phyloP scores from a whole-genome alignment of 1,140 invertebrate species.

The Scaptomyza montana region DNA sequence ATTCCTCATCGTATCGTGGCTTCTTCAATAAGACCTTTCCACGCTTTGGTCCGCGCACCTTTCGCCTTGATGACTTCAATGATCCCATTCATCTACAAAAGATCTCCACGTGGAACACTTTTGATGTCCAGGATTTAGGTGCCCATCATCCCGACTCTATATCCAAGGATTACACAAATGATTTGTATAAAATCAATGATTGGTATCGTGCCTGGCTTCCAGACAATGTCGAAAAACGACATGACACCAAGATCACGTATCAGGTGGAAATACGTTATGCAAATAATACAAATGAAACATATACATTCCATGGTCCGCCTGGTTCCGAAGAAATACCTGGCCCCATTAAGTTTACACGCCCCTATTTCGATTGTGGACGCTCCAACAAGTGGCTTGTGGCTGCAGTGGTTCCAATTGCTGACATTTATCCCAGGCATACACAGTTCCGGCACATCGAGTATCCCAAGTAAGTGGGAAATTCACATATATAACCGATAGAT shows the following conservation, averaged over 20 bases:
- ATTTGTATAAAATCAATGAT: slow-evolving; percentile 96
- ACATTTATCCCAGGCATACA: slow-evolving; percentile 97
- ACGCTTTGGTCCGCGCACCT: slow-evolving; percentile 96
- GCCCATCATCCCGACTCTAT: slow-evolving; percentile 89
- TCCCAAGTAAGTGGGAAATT: slow-evolving; percentile 90
- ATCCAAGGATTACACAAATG: slow-evolving; percentile 94
- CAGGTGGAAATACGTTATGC: slow-evolving; percentile 96
- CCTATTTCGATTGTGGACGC: slow-evolving; percentile 98
- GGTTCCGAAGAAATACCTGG: slow-evolving; percentile 94
- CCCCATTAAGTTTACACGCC: slow-evolving; percentile 96
- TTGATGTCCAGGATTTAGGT: slow-evolving; percentile 92
- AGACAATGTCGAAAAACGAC: slow-evolving; percentile 90
- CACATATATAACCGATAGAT: background rate
- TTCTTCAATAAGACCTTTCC: slow-evolving; percentile 99
- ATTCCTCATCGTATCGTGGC: slow-evolving; percentile 96
- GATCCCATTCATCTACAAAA: slow-evolving; percentile 96
- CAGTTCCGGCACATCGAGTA: slow-evolving; percentile 97
- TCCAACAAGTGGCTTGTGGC: slow-evolving; percentile 98
- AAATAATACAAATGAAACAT: slow-evolving; percentile 97
- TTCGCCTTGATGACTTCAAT: slow-evolving; percentile 95
- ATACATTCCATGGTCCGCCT: slow-evolving; percentile 96
- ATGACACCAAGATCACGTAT: slow-evolving; percentile 97
- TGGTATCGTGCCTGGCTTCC: slow-evolving; percentile 96
- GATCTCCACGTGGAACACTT: slow-evolving; percentile 95
- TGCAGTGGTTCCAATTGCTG: slow-evolving; percentile 96